Conservation (phyloP, 53 echinoderm and acorn worm species). For the Crossaster papposus region DNA sequence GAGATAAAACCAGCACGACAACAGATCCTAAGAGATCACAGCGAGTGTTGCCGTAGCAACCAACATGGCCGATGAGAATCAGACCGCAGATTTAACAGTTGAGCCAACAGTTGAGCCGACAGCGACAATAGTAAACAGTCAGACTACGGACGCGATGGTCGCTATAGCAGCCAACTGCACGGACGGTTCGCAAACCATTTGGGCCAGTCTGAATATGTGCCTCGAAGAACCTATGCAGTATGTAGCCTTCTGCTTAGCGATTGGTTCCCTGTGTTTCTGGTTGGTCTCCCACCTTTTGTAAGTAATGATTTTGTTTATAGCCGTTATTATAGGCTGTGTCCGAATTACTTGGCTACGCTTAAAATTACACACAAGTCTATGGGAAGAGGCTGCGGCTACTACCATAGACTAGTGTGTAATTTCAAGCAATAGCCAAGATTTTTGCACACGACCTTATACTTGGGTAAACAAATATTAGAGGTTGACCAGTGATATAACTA, state of each 20-base stretch:
- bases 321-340: too few relatives aligned
- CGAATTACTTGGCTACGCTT: too few relatives aligned
- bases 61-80: neutral
- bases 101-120: too few relatives aligned
- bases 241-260: conserved; percentile 53
- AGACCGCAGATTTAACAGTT: neutral
- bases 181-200: conserved; percentile 48
- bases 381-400: too few relatives aligned
- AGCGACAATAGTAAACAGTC: too few relatives aligned
- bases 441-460: too few relatives aligned
- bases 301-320: conserved; percentile 38
- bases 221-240: conserved; percentile 58
- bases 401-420: too few relatives aligned
- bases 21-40: neutral
- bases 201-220: conserved; percentile 60
- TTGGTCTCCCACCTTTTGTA: conserved; percentile 68
- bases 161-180: conserved; percentile 21
- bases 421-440: too few relatives aligned
- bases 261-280: conserved; percentile 56
- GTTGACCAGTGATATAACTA: too few relatives aligned
- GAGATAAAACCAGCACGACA: neutral
- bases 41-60: neutral
- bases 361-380: too few relatives aligned
- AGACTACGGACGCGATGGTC: neutral
- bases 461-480: too few relatives aligned